Conservation (phyloP, 2,113 vertebrate genomes). For the Nycticorax nycticorax region DNA sequence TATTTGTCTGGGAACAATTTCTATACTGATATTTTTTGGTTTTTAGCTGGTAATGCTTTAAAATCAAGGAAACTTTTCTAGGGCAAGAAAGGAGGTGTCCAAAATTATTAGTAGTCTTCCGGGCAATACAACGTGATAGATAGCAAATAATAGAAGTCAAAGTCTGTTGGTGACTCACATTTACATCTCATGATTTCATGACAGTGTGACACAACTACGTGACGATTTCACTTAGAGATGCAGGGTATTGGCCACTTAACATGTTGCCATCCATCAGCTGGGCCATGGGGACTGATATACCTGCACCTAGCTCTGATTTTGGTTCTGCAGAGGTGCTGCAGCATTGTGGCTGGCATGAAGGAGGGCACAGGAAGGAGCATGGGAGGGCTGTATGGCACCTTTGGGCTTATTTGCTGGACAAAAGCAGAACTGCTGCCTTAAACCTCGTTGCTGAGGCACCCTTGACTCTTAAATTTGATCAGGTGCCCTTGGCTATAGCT, state of each 20-base stretch:
- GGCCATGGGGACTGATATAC: not conserved
- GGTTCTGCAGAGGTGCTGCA: not conserved
- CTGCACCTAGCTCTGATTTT: not conserved
- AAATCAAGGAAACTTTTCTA: not conserved
- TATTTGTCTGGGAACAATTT: not conserved
- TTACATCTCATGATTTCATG: not conserved
- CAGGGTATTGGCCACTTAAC: fast-evolving
- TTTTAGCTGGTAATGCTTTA: not conserved
- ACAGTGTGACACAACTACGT: not conserved
- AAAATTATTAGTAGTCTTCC: not conserved
- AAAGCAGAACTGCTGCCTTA: not conserved
- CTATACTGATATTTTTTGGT: not conserved
- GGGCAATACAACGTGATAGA: fast-evolving
- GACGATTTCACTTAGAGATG: too few species aligned
- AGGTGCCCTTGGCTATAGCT: not conserved
- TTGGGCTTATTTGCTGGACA: not conserved
- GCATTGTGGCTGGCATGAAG: too few species aligned
- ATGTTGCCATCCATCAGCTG: not conserved
- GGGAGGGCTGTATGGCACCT: not conserved
- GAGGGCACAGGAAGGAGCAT: not conserved
- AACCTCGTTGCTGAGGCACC: not conserved
- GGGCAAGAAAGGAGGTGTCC: not conserved
- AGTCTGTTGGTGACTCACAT: not conserved
- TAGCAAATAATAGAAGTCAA: not conserved
- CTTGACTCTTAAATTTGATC: not conserved